These are phyloP conservation scores for Eptatretus atami DNA, from an alignment of 2,797 vertebrate species.

Conservation along the genomic window DNA sequence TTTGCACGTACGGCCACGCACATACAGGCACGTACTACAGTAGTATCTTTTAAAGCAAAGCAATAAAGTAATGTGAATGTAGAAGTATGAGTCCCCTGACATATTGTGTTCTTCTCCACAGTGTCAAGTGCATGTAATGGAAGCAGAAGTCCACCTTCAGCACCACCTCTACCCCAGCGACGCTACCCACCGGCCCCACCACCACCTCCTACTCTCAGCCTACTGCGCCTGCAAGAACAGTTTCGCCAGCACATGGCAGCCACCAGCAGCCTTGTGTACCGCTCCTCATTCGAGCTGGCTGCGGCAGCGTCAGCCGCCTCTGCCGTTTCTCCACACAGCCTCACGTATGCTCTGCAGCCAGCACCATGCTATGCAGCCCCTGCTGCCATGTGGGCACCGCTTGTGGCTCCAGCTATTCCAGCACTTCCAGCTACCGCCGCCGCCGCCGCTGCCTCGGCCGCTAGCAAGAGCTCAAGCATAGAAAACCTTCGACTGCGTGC, in stretches of 20 bases:
- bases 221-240: slow-evolving; percentile 96
- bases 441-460: background rate
- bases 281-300: slow-evolving; percentile 76
- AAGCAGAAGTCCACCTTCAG: background rate
- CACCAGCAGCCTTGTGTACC: slow-evolving; percentile 90
- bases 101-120: too few species aligned
- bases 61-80: too few species aligned
- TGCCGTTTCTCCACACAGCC: slow-evolving; percentile 15
- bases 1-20: too few species aligned
- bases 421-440: background rate
- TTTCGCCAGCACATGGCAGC: slow-evolving; percentile 97
- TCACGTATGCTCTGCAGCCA: slow-evolving; percentile 23
- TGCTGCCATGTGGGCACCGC: background rate
- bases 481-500: slow-evolving; percentile 83
- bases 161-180: background rate
- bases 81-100: too few species aligned
- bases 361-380: slow-evolving; percentile 39
- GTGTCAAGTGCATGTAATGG: too few species aligned
- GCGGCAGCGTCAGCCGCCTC: slow-evolving; percentile 30
- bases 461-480: slow-evolving; percentile 90
- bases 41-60: too few species aligned
- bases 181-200: background rate
- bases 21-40: too few species aligned
- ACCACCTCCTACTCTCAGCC: slow-evolving; percentile 44
- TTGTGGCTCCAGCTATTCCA: background rate